These are phyloP conservation scores for Eupithecia vulgata DNA, from an alignment of 2,888 invertebrate genomes.

Conservation along the genomic window DNA sequence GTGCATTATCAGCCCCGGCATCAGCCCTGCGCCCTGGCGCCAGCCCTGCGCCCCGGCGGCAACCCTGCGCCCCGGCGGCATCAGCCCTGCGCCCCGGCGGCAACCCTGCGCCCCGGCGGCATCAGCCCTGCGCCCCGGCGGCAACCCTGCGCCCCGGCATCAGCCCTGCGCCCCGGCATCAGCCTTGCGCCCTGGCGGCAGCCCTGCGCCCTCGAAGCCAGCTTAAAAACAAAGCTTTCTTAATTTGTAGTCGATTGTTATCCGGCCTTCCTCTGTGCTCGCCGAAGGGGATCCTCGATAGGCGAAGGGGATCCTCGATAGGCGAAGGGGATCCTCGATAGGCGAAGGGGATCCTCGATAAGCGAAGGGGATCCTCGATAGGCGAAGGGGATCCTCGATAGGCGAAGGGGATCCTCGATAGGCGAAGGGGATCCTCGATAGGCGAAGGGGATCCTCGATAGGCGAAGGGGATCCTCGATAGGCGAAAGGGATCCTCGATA, in stretches of 20 bases:
- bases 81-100: not conserved
- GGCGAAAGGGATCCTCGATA: too few species aligned
- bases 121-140: not conserved
- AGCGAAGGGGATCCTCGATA: not conserved
- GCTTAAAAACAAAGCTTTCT: constrained; percentile 1
- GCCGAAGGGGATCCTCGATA: not conserved
- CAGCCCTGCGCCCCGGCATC: not conserved
- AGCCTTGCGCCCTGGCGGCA: not conserved
- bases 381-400: not conserved
- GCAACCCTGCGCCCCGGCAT: not conserved
- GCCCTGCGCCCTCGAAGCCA: not conserved
- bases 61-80: too few species aligned
- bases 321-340: not conserved
- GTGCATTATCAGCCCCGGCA: too few species aligned
- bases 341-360: not conserved
- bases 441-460: not conserved
- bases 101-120: too few species aligned
- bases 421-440: not conserved
- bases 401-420: not conserved
- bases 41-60: too few species aligned
- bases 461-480: not conserved
- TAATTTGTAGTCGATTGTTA: not conserved
- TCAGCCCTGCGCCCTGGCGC: too few species aligned
- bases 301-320: not conserved
- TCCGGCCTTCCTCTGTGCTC: not conserved